Conservation (phyloP, 2,888 invertebrate genomes). For the Drosophila colorata region DNA sequence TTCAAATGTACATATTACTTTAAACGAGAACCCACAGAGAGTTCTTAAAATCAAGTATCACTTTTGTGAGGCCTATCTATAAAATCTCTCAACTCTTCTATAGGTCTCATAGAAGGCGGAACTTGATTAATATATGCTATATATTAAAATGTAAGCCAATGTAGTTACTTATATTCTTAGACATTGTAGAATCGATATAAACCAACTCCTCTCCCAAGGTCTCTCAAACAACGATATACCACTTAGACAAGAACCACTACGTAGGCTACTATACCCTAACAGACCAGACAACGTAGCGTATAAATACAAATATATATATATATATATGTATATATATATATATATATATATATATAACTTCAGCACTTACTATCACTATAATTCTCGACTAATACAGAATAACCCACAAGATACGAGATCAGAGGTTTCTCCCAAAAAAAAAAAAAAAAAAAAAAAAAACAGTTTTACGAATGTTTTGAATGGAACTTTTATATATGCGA, state of each 20-base stretch:
- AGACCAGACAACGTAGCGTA: slow-evolving; percentile 41
- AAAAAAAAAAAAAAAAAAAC: slow-evolving; percentile 6
- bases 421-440: slow-evolving; percentile 55
- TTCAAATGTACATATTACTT: slow-evolving; percentile 55
- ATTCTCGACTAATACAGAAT: slow-evolving; percentile 18
- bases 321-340: slow-evolving; percentile 6
- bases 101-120: slow-evolving; percentile 14
- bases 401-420: slow-evolving; percentile 26
- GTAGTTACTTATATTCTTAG: slow-evolving; percentile 35
- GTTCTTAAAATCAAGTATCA: slow-evolving; percentile 9
- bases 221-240: slow-evolving; percentile 78
- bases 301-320: slow-evolving; percentile 15
- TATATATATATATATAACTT: slow-evolving; percentile 11
- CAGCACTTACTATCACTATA: slow-evolving; percentile 8
- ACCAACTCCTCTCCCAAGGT: slow-evolving; percentile 75
- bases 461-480: slow-evolving; percentile 67
- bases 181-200: slow-evolving; percentile 42
- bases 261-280: slow-evolving; percentile 47
- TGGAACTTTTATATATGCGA: slow-evolving; percentile 52
- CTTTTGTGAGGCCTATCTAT: slow-evolving; percentile 18
- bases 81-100: slow-evolving; percentile 1
- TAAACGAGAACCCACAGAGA: slow-evolving; percentile 16
- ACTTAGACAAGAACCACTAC: slow-evolving; percentile 52
- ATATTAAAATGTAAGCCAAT: slow-evolving; percentile 25
- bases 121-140: slow-evolving; percentile 14